These are phyloP conservation scores for Hirundo rustica DNA, from an alignment of 2,797 vertebrate species.

Conservation along the genomic window DNA sequence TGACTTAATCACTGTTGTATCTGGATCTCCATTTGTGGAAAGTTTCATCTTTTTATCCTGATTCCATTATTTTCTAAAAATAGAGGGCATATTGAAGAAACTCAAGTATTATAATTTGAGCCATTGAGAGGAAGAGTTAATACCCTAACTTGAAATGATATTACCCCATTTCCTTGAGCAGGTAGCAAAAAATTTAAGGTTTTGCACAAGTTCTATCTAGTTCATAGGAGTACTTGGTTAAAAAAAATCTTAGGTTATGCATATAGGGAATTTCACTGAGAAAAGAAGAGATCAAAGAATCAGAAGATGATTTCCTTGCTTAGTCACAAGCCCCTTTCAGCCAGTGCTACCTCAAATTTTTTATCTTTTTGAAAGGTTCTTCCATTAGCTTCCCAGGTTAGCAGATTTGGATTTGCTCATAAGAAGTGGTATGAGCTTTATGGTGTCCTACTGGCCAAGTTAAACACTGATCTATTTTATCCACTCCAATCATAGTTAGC, in stretches of 20 bases:
- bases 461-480: background rate
- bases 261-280: background rate
- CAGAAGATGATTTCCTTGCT: background rate
- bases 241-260: background rate
- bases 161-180: slow-evolving; percentile 16
- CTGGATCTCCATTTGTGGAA: slow-evolving; percentile 53
- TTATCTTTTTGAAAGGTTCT: background rate
- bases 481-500: background rate
- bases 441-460: background rate
- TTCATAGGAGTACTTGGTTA: background rate
- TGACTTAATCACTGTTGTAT: slow-evolving; percentile 65
- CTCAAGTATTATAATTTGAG: slow-evolving; percentile 39
- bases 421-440: background rate
- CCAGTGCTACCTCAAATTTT: background rate
- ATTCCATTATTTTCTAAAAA: slow-evolving; percentile 67
- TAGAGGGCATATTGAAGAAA: slow-evolving; percentile 50
- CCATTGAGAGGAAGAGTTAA: slow-evolving; percentile 4
- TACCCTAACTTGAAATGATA: slow-evolving; percentile 13
- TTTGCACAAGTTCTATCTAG: background rate
- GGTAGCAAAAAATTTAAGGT: background rate
- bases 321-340: background rate
- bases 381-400: background rate
- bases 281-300: background rate
- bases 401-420: background rate
- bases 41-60: slow-evolving; percentile 56